A percentile compares a stretch with the other conserved stretches of the same genome.
Evolutionary conservation across 2,113 vertebrate genomes (phyloP).

Genomic region (Rhinopomastus cyanomelas): DNA sequence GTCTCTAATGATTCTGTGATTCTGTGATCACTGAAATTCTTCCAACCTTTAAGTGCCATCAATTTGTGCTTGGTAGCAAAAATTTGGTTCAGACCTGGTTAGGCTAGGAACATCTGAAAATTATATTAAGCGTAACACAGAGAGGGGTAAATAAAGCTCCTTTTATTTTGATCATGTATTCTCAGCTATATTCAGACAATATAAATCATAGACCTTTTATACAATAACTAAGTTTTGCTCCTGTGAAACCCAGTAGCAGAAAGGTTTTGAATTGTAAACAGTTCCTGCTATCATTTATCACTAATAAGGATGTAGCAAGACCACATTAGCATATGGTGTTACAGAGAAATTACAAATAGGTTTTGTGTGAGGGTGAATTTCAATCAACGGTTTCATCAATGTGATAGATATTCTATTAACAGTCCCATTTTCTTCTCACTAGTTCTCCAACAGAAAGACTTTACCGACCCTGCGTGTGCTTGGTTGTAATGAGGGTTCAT

Average conservation of each 20-base stretch:
- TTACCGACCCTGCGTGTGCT: constrained; percentile 19
- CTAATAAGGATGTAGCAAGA: constrained; percentile 24
- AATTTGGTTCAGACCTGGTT: neutral
- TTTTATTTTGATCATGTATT: neutral
- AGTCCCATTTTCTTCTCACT: constrained; percentile 37
- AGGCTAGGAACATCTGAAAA: neutral
- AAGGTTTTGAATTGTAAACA: neutral
- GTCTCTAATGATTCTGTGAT: no score
- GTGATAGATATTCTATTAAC: constrained; percentile 56
- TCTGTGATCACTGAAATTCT: no score
- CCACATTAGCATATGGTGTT: constrained; percentile 18
- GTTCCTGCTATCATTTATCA: neutral
- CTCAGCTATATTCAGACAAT: neutral
- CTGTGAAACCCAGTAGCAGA: neutral
- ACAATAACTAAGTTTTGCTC: neutral
- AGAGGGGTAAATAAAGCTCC: neutral
- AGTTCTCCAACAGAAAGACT: constrained; percentile 33
- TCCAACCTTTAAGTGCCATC: neutral
- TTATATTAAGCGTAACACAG: neutral
- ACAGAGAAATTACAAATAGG: constrained; percentile 20
- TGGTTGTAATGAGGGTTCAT: constrained; percentile 40
- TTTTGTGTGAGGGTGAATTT: constrained; percentile 53
- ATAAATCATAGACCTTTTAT: neutral
- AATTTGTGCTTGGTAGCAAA: neutral
- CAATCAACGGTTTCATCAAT: constrained; percentile 66